Percentiles rank a stretch among this genome's conserved stretches.
Conservation (phyloP, 2,797 vertebrate species). For the Sylvilagus floridanus region DNA sequence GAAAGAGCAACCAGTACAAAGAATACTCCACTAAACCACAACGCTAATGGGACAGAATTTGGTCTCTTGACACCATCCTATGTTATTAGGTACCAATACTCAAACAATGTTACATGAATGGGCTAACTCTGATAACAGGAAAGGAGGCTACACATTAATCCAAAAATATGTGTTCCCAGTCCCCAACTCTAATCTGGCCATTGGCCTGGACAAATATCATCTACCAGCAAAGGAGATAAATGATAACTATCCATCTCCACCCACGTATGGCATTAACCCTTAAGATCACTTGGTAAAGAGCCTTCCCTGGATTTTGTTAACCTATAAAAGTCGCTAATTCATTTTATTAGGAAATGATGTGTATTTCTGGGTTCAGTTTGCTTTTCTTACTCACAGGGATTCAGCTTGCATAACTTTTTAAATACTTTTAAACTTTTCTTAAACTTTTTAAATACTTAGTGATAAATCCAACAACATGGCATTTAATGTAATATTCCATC, state of each 20-base stretch:
- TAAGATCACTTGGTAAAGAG: not conserved
- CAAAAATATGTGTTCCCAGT: not conserved
- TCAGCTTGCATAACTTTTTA: not conserved
- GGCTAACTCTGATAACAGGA: not conserved
- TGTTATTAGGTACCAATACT: not conserved
- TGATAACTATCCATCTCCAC: not conserved
- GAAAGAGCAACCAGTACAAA: not conserved
- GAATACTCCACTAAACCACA: not conserved
- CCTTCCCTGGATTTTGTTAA: not conserved
- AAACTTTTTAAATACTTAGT: not conserved
- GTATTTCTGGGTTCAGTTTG: not conserved
- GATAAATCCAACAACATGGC: not conserved
- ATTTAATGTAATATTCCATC: not conserved
- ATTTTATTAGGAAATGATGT: not conserved
- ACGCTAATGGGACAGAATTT: not conserved
- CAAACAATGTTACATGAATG: not conserved
- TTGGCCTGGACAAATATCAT: not conserved
- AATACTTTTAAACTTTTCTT: slow-evolving; percentile 5
- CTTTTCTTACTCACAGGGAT: not conserved
- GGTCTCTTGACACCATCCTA: not conserved
- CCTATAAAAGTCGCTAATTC: not conserved
- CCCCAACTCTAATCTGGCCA: not conserved
- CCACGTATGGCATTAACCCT: not conserved
- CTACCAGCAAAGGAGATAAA: not conserved
- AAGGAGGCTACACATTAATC: not conserved